Base-by-base conservation (phyloP, 2,888 invertebrate genomes). In the Macaria notata region DNA sequence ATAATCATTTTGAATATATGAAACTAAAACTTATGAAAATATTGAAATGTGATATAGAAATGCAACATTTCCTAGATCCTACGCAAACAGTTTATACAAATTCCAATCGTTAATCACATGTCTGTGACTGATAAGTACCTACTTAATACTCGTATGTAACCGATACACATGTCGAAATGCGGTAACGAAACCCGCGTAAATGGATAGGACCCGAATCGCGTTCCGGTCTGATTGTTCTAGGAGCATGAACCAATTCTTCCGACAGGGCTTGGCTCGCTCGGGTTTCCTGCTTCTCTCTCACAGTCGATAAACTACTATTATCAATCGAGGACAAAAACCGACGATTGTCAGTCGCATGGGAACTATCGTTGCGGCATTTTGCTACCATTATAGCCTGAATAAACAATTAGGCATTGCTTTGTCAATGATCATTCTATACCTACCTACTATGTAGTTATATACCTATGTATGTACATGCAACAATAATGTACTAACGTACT, bases 271-370 rank as follows among this genome's bases (percentile, higher is more conserved):
- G 70, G 95, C 94, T 64, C 85, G 95, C 94, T 64, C 85, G 68
- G 94, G 59, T 95, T 95, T 83, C 95, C 94, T 72, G 95, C 93
- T 54, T 93, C 94, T 64, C 94, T 64, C 94, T 95, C 81, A 85
- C 94, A 70, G 93, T 56, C 38, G 44, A 59, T 47, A 48, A 52
- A 94, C 94, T 87, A 88, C 90, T 54, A 78, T 84, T 76, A 79
- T 79, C 70, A 78, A 76, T 71, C 62, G 81, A 73, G 71, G 74
- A 86, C 80, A 88, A 88, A 88, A 88, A 86, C 67, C 57, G 61
- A 63, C 71, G 70, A 83, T 83, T 83, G 84, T 81, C 63, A 65
- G 65, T 56, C 58, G 79, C 78, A 69, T 88, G 86, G 86, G 88
- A 88, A 86, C 74, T 70, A 64, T 67, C 54, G 54, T 77, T 75